Conservation (phyloP, 30 jellyfish, hydroid and myxozoan species). For the Mastigias papua region DNA sequence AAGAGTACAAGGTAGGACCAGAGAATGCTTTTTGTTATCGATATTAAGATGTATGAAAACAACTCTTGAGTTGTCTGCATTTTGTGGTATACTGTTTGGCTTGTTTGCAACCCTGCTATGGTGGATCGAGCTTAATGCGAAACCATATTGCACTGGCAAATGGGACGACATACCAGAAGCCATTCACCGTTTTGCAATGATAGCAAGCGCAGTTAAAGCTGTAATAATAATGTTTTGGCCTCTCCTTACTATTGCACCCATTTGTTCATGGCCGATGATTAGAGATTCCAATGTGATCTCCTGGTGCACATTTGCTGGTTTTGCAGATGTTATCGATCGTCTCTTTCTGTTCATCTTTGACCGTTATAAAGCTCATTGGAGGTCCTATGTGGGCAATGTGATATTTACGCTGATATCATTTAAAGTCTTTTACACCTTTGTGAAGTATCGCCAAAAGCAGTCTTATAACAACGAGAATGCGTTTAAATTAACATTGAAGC, state of each 20-base stretch:
- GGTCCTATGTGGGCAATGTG: conserved; percentile 10
- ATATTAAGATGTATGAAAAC: too few species aligned
- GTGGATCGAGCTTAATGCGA: conserved; percentile 27
- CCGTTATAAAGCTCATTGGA: neutral
- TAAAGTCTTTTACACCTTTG: neutral
- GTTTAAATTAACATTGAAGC: neutral
- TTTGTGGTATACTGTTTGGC: conserved; percentile 2
- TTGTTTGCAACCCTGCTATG: conserved; percentile 11
- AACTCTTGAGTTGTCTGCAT: neutral
- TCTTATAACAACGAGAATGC: neutral
- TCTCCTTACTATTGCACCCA: neutral
- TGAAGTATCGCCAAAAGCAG: neutral
- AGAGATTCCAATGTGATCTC: neutral
- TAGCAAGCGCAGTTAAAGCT: neutral
- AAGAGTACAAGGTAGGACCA: too few species aligned
- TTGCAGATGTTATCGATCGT: conserved; percentile 1
- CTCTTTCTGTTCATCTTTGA: conserved; percentile 10
- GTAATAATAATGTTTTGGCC: conserved; percentile 15
- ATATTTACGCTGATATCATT: neutral
- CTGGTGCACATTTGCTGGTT: conserved; percentile 9
- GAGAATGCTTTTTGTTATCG: too few species aligned
- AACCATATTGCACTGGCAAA: conserved; percentile 14
- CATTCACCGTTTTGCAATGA: neutral
- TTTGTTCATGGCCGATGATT: conserved; percentile 4
- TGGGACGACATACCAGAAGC: conserved; percentile 3